phyloP scores from a whole-genome alignment of 2,888 invertebrate genomes.

The Tetragonisca angustula region DNA sequence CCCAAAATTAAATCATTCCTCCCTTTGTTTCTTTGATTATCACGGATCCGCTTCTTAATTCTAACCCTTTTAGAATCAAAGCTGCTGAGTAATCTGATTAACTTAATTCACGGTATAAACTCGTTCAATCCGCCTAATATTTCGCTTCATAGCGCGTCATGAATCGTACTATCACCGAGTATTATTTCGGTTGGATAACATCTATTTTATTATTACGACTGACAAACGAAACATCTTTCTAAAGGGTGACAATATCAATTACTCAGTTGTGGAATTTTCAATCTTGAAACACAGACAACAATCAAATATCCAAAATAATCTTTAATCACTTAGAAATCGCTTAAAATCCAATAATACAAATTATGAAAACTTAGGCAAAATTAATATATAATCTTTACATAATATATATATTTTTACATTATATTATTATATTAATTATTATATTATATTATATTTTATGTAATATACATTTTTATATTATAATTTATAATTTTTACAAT shows the following conservation, averaged over 20 bases:
- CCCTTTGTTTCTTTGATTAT: constrained; percentile 48
- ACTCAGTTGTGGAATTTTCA: too few species aligned
- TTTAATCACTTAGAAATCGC: too few species aligned
- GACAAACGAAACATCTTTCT: constrained; percentile 6
- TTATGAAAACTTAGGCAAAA: too few species aligned
- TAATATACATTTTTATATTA: too few species aligned
- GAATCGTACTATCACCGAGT: constrained; percentile 23
- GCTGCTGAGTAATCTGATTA: constrained; percentile 29
- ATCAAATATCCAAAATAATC: too few species aligned
- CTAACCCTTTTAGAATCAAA: constrained; percentile 40
- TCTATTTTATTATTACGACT: constrained; percentile 12
- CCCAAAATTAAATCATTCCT: constrained; percentile 21
- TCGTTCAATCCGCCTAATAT: constrained; percentile 24
- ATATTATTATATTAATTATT: too few species aligned
- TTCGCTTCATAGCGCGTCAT: background rate
- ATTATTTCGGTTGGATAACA: constrained; percentile 11
- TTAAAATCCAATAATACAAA: too few species aligned
- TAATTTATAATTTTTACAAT: too few species aligned
- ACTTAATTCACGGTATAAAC: constrained; percentile 10
- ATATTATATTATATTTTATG: too few species aligned
- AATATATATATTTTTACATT: too few species aligned
- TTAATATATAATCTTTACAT: too few species aligned
- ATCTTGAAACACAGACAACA: too few species aligned
- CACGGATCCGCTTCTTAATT: constrained; percentile 46
- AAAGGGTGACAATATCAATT: background rate